A percentile compares a stretch with the other conserved stretches of the same genome.
Evolutionary conservation across 2,888 invertebrate species (phyloP).

Genomic region (Coenonympha arcania): DNA sequence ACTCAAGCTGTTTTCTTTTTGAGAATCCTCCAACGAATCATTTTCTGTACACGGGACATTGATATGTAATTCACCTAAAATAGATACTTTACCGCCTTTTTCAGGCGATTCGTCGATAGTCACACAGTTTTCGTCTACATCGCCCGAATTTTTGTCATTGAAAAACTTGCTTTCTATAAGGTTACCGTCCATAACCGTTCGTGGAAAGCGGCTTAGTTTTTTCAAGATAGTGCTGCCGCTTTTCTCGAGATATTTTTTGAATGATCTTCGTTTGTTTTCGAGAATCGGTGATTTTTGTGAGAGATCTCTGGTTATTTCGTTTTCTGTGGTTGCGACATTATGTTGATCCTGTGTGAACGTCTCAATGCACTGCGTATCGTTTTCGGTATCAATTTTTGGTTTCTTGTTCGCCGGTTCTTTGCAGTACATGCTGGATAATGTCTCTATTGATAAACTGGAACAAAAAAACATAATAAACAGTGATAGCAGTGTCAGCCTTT

Average conservation of each 20-base stretch:
- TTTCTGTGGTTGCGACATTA: constrained; percentile 35
- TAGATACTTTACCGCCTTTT: constrained; percentile 18
- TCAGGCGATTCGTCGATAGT: constrained; percentile 44
- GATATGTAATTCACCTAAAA: constrained; percentile 27
- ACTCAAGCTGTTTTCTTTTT: constrained; percentile 27
- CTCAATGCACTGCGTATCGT: constrained; percentile 23
- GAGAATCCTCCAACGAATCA: constrained; percentile 47
- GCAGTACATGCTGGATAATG: constrained; percentile 63
- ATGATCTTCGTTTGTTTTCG: constrained; percentile 58
- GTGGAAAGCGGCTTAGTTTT: constrained; percentile 68
- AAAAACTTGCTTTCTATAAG: constrained; percentile 78
- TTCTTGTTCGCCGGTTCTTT: constrained; percentile 52
- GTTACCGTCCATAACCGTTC: constrained; percentile 57
- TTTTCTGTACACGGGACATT: constrained; percentile 34
- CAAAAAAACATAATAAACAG: too few relatives aligned
- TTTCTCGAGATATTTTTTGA: constrained; percentile 45
- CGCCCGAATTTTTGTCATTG: constrained; percentile 25
- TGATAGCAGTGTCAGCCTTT: too few relatives aligned
- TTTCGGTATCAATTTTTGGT: constrained; percentile 39
- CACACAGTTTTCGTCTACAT: constrained; percentile 24
- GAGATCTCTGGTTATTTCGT: constrained; percentile 32
- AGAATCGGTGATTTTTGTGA: constrained; percentile 58
- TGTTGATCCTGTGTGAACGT: constrained; percentile 33
- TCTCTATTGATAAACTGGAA: constrained; percentile 64
- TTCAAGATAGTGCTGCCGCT: constrained; percentile 53